Evolutionary conservation across 2,113 vertebrate genomes (phyloP).

Genomic region (Anarhynchus alexandrinus): DNA sequence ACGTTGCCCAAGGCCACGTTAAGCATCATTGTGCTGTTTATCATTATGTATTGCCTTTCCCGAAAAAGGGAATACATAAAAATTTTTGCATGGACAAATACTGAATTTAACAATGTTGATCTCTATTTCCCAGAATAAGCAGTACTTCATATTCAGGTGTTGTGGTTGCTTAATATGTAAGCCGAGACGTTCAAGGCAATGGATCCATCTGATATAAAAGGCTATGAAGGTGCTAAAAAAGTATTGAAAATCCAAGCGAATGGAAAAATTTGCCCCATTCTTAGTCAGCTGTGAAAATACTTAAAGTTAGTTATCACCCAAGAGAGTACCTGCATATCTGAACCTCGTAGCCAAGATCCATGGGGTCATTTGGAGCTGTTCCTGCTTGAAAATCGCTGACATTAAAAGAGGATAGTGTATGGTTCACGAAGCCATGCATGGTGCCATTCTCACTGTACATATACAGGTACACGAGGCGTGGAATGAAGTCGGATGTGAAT

Average conservation of each 20-base stretch:
- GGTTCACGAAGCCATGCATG: slow-evolving; percentile 94
- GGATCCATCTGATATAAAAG: neutral
- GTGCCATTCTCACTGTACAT: slow-evolving; percentile 91
- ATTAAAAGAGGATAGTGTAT: slow-evolving; percentile 94
- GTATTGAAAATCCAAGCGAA: neutral
- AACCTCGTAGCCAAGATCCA: slow-evolving; percentile 84
- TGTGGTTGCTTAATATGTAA: neutral
- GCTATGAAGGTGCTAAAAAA: neutral
- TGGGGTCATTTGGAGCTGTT: slow-evolving; percentile 80
- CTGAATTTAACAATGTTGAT: neutral
- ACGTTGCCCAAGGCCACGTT: too few relatives aligned
- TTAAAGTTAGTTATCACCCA: neutral
- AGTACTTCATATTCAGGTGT: neutral
- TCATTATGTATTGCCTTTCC: neutral
- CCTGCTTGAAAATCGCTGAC: slow-evolving; percentile 89
- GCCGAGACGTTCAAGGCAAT: neutral
- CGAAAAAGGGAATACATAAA: neutral
- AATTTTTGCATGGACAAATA: neutral
- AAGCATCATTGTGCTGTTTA: neutral
- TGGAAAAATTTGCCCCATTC: neutral
- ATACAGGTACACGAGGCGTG: slow-evolving; percentile 94
- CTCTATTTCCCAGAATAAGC: neutral
- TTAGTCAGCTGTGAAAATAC: neutral
- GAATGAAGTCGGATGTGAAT: slow-evolving; percentile 99
- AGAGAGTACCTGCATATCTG: slow-evolving; percentile 88